Conservation (phyloP, 1,140 invertebrate species). For the Artemia franciscana region DNA sequence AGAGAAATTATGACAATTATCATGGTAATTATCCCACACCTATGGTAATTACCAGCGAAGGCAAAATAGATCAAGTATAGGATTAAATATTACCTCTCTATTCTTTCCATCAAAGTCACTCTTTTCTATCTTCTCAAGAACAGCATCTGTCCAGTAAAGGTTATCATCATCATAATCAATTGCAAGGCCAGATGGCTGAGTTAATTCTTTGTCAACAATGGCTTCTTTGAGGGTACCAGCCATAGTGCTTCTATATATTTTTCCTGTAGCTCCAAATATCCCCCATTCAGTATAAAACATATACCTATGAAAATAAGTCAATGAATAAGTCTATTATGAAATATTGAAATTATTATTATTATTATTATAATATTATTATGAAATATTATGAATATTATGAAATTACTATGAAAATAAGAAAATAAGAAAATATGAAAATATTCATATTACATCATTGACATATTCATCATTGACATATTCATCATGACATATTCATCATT, state of each 20-base stretch:
- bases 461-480: no score
- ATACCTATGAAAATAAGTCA: constrained; percentile 23
- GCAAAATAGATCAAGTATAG: no score
- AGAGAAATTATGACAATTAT: no score
- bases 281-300: constrained; percentile 87
- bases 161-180: constrained; percentile 87
- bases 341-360: no score
- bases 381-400: no score
- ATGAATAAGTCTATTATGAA: background rate
- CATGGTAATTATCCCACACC: no score
- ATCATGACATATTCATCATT: no score
- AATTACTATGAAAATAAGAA: background rate
- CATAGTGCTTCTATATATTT: constrained; percentile 88
- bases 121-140: constrained; percentile 87
- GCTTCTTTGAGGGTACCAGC: constrained; percentile 75
- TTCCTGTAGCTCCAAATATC: constrained; percentile 59
- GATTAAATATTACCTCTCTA: constrained; percentile 29
- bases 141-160: constrained; percentile 94
- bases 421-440: no score
- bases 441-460: no score
- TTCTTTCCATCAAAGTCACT: constrained; percentile 61
- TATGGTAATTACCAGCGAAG: no score
- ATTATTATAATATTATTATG: no score
- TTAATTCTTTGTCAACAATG: constrained; percentile 69
- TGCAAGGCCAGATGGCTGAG: constrained; percentile 81